Base-by-base conservation (phyloP, 2,888 invertebrate genomes). In the Antitype chi region DNA sequence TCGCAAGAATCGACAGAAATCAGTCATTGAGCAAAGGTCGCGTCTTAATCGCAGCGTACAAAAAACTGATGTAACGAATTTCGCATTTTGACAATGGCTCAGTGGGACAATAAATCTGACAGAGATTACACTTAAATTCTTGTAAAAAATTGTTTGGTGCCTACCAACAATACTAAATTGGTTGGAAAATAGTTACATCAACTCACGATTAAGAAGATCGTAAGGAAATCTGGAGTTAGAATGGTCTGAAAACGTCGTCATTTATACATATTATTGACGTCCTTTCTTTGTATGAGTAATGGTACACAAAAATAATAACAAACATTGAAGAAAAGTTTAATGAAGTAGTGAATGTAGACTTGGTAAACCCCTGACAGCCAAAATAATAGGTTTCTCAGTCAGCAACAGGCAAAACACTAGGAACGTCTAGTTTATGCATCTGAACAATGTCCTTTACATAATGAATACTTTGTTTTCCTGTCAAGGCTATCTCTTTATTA, bases 11-110 rank as follows among this genome's bases (percentile, higher is more conserved):
- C 72, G 70, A 78, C 85, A 82, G 81, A 87, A 87, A 82, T 81
- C 88, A 87, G 89, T 85, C 86, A 87, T 81, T 87, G 81, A 72
- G 78, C 72, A 82, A 88, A 91, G 89, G 90, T 90, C 88, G 78
- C 47, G 60, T 70, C 62, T 78, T 84, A 84, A 85, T 85, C 71
- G 62, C 68, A 47, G 57, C 53, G 59, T 17, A 68, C 78, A 76
- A 89, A 89, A 89, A 88, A 83, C 73, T 53, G 71, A 85, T 82
- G 70, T 73, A 82, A 85, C 73, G 72, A 82, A 86, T 74, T 70
- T 76, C 43, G 63, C 68, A 55, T 59, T 73, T 77, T 68, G 77
- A 78, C 70, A 85, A 71, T 66, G 62, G 72, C 53, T 70, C 63
- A 75, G 70, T 68, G n/a, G 69, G 52, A 63, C 59, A 55, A 32